Percentiles rank a stretch among this genome's conserved stretches.
phyloP scores from a whole-genome alignment of 2,113 vertebrate genomes.

The Antechinus flavipes region DNA sequence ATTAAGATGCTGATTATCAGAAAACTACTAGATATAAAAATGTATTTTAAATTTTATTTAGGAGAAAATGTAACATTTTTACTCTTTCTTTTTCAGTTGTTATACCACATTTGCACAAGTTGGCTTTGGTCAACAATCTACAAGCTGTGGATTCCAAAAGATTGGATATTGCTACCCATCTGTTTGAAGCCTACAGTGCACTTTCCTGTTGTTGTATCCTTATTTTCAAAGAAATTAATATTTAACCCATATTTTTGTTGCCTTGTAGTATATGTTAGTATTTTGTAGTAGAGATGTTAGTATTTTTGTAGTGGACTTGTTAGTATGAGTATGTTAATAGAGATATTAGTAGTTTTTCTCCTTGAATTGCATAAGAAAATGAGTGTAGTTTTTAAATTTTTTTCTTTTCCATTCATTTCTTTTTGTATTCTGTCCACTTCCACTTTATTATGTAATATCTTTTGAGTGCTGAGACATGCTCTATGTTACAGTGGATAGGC shows the following conservation, averaged over 20 bases:
- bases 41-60: conserved; percentile 41
- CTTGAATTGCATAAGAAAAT: background rate
- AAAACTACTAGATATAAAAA: conserved; percentile 16
- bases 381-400: conserved; percentile 25
- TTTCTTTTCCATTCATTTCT: background rate
- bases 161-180: conserved; percentile 95
- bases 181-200: conserved; percentile 99
- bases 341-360: conserved; percentile 8
- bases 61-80: conserved; percentile 52
- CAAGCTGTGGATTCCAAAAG: conserved; percentile 94
- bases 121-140: conserved; percentile 96
- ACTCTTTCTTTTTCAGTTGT: conserved; percentile 89
- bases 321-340: background rate
- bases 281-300: background rate
- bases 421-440: background rate
- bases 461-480: conserved; percentile 24
- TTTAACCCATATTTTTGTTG: background rate
- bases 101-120: conserved; percentile 97
- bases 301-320: background rate
- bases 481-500: conserved; percentile 38
- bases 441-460: conserved; percentile 29
- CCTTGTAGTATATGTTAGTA: background rate
- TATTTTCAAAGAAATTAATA: conserved; percentile 49
- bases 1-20: background rate
- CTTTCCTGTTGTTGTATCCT: conserved; percentile 99